These are phyloP conservation scores for Oasisia sp. DNA, from an alignment of 2,888 invertebrate species.

Conservation along the genomic window DNA sequence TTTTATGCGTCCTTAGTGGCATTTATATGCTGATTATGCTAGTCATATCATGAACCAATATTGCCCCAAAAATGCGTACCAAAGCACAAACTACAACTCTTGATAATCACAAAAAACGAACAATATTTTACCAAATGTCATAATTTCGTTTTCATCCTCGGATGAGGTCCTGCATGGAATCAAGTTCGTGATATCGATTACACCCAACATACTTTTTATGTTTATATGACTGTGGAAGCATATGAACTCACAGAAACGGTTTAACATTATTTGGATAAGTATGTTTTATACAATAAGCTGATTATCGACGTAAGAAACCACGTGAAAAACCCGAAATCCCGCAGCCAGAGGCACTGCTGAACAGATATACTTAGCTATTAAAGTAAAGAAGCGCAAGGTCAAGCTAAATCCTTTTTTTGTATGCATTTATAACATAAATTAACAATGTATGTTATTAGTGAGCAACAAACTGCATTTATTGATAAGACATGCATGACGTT, in stretches of 20 bases:
- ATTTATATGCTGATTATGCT: not conserved
- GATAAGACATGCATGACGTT: not conserved
- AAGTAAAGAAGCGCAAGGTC: not conserved
- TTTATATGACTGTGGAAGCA: not conserved
- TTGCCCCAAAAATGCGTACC: not conserved
- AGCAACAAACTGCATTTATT: not conserved
- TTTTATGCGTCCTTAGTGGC: not conserved
- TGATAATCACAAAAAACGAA: not conserved
- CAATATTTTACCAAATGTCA: not conserved
- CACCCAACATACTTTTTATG: not conserved
- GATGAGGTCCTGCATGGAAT: not conserved
- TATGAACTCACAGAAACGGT: not conserved
- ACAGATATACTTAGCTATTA: not conserved
- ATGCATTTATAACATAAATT: not conserved
- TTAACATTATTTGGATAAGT: not conserved
- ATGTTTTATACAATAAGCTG: not conserved
- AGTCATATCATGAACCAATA: conserved; percentile 13
- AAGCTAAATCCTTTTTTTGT: not conserved
- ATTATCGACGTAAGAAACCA: not conserved
- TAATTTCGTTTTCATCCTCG: not conserved
- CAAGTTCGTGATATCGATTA: not conserved
- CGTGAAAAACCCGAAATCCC: no score
- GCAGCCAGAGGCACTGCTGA: not conserved
- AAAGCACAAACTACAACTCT: not conserved
- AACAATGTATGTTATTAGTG: not conserved